Conservation (phyloP, 2,113 vertebrate species). For the Indicator indicator region DNA sequence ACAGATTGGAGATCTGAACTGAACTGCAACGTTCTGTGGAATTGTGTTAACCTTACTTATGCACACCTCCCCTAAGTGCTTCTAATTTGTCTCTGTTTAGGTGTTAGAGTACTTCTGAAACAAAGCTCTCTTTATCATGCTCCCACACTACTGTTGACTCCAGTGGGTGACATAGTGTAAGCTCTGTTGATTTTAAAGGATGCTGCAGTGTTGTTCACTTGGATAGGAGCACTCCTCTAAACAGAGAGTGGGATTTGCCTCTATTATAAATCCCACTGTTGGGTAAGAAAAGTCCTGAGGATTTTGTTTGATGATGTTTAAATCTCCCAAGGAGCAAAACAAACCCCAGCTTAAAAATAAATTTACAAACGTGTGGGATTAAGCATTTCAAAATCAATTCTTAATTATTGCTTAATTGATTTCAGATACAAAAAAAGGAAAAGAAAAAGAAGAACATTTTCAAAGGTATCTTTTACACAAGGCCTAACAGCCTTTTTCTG, state of each 20-base stretch:
- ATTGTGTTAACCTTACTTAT: conserved; percentile 9
- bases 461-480: background rate
- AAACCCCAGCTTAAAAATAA: background rate
- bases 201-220: background rate
- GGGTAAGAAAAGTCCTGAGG: background rate
- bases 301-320: conserved; percentile 31
- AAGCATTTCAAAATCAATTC: conserved; percentile 22
- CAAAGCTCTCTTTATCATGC: conserved; percentile 9
- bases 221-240: background rate
- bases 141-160: conserved; percentile 1
- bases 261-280: background rate
- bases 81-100: conserved; percentile 49
- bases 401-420: conserved; percentile 58
- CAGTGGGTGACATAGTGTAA: conserved; percentile 5
- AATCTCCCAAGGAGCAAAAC: background rate
- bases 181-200: conserved; percentile 28
- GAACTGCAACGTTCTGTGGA: background rate
- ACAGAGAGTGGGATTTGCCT: background rate
- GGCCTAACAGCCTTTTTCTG: conserved; percentile 39
- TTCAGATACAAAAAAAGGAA: conserved; percentile 8
- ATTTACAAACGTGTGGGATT: background rate
- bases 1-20: conserved; percentile 26
- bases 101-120: conserved; percentile 24
- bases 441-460: background rate
- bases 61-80: background rate